phyloP scores from a whole-genome alignment of 35 echinoderm and acorn worm species.

The Holothuria glaberrima region DNA sequence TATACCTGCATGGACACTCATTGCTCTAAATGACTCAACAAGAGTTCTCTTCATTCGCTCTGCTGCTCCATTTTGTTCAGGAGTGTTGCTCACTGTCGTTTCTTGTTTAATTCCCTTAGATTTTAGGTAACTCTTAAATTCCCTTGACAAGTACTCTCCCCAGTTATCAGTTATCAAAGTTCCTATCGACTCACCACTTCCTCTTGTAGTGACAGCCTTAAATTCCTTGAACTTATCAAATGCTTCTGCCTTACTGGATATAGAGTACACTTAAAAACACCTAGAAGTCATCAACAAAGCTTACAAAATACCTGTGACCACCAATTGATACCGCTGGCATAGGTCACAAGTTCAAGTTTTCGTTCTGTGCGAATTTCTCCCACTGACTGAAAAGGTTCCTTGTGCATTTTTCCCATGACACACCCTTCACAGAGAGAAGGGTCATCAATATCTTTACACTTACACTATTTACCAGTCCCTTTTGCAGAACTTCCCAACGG shows the following conservation, averaged over 20 bases:
- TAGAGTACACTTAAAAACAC: not conserved
- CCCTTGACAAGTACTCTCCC: too few relatives aligned
- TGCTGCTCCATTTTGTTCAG: too few relatives aligned
- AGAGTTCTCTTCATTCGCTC: too few relatives aligned
- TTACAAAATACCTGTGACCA: too few relatives aligned
- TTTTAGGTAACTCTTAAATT: too few relatives aligned
- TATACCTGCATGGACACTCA: not conserved
- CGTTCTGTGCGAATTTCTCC: too few relatives aligned
- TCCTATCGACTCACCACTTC: not conserved
- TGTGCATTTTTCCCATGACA: too few relatives aligned
- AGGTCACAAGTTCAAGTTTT: not conserved
- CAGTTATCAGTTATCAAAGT: too few relatives aligned
- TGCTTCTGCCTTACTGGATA: not conserved
- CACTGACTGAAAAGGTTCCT: not conserved
- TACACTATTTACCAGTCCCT: not conserved
- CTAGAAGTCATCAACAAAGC: not conserved
- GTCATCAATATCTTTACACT: not conserved
- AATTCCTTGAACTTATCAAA: too few relatives aligned
- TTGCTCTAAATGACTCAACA: not conserved
- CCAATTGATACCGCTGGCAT: not conserved
- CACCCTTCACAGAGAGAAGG: not conserved
- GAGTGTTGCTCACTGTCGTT: slow-evolving; percentile 4
- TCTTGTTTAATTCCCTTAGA: not conserved
- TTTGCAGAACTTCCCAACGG: not conserved
- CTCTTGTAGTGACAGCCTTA: not conserved